Conservation (phyloP, 2,113 vertebrate genomes). For the Callospermophilus lateralis region DNA sequence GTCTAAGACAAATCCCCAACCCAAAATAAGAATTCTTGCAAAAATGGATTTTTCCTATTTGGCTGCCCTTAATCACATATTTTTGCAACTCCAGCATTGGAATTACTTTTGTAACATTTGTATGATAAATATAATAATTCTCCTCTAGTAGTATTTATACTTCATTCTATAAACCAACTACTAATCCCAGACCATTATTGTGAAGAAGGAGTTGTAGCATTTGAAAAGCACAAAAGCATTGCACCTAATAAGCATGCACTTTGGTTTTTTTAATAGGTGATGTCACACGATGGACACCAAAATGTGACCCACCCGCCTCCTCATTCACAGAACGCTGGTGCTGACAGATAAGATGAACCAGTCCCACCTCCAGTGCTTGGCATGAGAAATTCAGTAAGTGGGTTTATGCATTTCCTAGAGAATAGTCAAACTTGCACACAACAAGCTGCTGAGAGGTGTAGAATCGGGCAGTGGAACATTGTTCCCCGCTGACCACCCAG, state of each 20-base stretch:
- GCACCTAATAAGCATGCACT: rapidly evolving
- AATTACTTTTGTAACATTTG: not conserved
- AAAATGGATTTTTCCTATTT: not conserved
- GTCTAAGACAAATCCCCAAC: not conserved
- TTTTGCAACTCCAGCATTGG: not conserved
- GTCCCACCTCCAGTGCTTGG: not conserved
- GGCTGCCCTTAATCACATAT: not conserved
- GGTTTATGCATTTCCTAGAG: not conserved
- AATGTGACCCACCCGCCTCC: not conserved
- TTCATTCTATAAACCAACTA: not conserved
- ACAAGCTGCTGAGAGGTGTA: not conserved
- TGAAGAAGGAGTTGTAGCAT: not conserved
- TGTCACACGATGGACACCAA: not conserved
- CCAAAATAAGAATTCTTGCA: not conserved
- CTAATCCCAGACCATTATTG: not conserved
- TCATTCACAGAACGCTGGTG: not conserved
- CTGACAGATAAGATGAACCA: not conserved
- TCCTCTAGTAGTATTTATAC: not conserved
- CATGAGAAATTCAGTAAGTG: not conserved
- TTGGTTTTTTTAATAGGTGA: not conserved
- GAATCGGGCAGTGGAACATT: not conserved
- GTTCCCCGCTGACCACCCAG: not conserved
- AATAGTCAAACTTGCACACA: not conserved
- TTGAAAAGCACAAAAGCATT: not conserved
- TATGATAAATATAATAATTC: not conserved